phyloP scores from a whole-genome alignment of 2,888 invertebrate species.

The Blera fallax region DNA sequence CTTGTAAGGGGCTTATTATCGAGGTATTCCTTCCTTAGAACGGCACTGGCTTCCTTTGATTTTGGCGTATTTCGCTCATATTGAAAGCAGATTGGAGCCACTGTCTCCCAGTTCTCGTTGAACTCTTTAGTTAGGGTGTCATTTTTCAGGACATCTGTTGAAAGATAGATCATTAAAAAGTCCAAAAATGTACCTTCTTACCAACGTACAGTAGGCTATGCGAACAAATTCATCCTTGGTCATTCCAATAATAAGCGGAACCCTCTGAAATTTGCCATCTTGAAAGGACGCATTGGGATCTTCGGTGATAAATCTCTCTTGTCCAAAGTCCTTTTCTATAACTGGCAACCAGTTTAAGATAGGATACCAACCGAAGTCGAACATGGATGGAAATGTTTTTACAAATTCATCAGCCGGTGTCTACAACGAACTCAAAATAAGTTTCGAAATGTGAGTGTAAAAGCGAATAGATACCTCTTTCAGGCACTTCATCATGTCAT shows the following conservation, averaged over 20 bases:
- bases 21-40: slow-evolving; percentile 75
- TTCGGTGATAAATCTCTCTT: slow-evolving; percentile 85
- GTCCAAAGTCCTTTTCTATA: slow-evolving; percentile 85
- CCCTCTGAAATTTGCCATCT: slow-evolving; percentile 83
- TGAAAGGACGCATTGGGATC: slow-evolving; percentile 84
- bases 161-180: too few species aligned
- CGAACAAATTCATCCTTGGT: slow-evolving; percentile 86
- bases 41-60: slow-evolving; percentile 76
- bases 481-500: slow-evolving; percentile 84
- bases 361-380: slow-evolving; percentile 78
- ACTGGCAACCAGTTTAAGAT: slow-evolving; percentile 84
- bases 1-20: slow-evolving; percentile 58
- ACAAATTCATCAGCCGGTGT: slow-evolving; percentile 77
- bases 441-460: background rate
- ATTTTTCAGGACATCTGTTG: slow-evolving; percentile 83
- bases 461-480: slow-evolving; percentile 79
- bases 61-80: slow-evolving; percentile 78
- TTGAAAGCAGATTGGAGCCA: slow-evolving; percentile 79
- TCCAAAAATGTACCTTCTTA: background rate
- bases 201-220: slow-evolving; percentile 82
- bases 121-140: slow-evolving; percentile 78
- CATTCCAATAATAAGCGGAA: slow-evolving; percentile 86
- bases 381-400: slow-evolving; percentile 76
- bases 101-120: slow-evolving; percentile 76
- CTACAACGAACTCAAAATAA: background rate